A percentile compares a stretch with the other conserved stretches of the same genome.
Conservation (phyloP, 92 coral and sea anemone species). For the Umimayanthus kanabou region DNA sequence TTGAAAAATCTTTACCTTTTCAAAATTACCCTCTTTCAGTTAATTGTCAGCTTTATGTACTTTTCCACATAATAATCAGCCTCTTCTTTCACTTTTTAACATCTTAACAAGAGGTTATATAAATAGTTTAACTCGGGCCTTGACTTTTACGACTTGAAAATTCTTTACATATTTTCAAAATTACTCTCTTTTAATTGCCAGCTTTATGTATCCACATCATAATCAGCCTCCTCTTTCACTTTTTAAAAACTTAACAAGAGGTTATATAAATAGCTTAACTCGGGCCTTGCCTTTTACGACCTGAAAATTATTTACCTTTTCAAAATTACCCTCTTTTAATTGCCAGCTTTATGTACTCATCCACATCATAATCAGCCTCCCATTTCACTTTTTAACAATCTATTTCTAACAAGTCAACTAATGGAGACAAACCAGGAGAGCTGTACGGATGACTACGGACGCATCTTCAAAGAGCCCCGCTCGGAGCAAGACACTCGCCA, state of each 20-base stretch:
- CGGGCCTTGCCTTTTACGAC: too few species aligned
- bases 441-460: constrained; percentile 58
- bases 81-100: not conserved
- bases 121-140: too few species aligned
- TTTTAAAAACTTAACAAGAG: not conserved
- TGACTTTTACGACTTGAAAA: not conserved
- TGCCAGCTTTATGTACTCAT: not conserved
- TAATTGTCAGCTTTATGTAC: not conserved
- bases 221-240: not conserved
- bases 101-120: too few species aligned
- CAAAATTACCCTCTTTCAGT: not conserved
- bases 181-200: not conserved
- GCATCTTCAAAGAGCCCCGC: constrained; percentile 83
- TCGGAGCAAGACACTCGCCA: constrained; percentile 76
- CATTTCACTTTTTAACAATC: not conserved
- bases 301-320: not conserved
- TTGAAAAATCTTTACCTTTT: not conserved
- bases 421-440: constrained; percentile 33
- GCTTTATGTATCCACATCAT: constrained; percentile 8
- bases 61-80: constrained; percentile 6
- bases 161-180: not conserved
- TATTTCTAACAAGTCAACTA: not conserved
- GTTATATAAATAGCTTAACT: too few species aligned
- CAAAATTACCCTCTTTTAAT: not conserved
- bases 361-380: not conserved